Evolutionary conservation across 1,140 invertebrate species (phyloP).

Genomic region (Ooceraea biroi): DNA sequence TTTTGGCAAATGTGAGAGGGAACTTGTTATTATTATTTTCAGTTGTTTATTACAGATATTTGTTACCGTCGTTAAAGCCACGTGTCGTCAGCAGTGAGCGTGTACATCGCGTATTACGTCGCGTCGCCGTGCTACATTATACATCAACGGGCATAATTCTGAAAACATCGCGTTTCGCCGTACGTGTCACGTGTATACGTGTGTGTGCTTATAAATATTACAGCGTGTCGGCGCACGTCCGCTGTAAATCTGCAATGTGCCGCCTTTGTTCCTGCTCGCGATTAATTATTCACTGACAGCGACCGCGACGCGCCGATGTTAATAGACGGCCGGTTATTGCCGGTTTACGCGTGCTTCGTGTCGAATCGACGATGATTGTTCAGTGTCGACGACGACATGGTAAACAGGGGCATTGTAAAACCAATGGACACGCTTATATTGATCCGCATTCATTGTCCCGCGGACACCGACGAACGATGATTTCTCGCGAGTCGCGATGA

Average conservation of each 20-base stretch:
- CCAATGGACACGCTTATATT: slow-evolving; percentile 4
- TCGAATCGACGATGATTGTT: slow-evolving; percentile 41
- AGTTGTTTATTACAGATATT: slow-evolving; percentile 27
- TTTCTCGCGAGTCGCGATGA: neutral
- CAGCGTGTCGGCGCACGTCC: slow-evolving; percentile 29
- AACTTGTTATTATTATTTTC: slow-evolving; percentile 37
- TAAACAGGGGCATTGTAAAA: slow-evolving; percentile 47
- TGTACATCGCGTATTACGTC: slow-evolving; percentile 38
- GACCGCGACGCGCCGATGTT: slow-evolving; percentile 31
- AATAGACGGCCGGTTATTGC: slow-evolving; percentile 26
- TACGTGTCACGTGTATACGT: too few relatives aligned
- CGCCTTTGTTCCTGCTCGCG: slow-evolving; percentile 43
- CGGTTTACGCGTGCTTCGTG: slow-evolving; percentile 22
- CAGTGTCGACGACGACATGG: neutral
- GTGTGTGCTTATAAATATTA: slow-evolving; percentile 52
- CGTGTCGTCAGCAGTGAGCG: slow-evolving; percentile 38
- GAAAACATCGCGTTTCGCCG: slow-evolving; percentile 36
- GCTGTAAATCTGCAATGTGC: slow-evolving; percentile 46
- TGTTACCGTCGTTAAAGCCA: slow-evolving; percentile 41
- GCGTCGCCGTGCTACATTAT: slow-evolving; percentile 48
- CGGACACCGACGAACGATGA: too few relatives aligned
- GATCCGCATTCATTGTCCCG: neutral
- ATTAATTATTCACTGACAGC: slow-evolving; percentile 57
- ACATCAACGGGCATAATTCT: slow-evolving; percentile 51
- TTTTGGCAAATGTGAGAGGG: neutral